Evolutionary conservation across 1,140 invertebrate genomes (phyloP).

Genomic region (Rhagoletis zephyria): DNA sequence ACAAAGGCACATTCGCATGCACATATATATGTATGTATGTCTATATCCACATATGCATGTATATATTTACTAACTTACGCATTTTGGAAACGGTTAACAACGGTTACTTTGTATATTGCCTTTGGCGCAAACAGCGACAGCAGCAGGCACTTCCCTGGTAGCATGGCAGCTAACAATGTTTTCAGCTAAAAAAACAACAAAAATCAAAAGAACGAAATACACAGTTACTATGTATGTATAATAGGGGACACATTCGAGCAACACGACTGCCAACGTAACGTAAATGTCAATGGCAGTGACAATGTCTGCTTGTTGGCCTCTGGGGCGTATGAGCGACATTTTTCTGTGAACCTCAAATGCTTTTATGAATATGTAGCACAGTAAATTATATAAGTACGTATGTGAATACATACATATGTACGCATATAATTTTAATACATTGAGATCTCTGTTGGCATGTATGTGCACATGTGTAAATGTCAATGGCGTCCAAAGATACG

Average conservation of each 20-base stretch:
- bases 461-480: background rate
- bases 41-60: no score
- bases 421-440: background rate
- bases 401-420: no score
- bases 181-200: no score
- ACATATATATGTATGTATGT: background rate
- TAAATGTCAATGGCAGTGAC: conserved; percentile 38
- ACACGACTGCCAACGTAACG: conserved; percentile 2
- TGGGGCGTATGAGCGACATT: conserved; percentile 42
- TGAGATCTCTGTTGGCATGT: background rate
- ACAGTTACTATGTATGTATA: background rate
- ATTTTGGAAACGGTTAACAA: conserved; percentile 38
- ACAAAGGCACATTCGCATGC: background rate
- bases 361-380: background rate
- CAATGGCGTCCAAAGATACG: background rate
- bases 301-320: conserved; percentile 23
- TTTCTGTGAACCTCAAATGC: background rate
- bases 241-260: background rate
- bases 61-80: background rate
- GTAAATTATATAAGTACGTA: background rate
- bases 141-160: background rate
- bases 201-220: no score
- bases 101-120: conserved; percentile 12
- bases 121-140: background rate
- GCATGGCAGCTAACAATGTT: background rate